Conservation (phyloP, 2,113 vertebrate species). For the Vicugna pacos region DNA sequence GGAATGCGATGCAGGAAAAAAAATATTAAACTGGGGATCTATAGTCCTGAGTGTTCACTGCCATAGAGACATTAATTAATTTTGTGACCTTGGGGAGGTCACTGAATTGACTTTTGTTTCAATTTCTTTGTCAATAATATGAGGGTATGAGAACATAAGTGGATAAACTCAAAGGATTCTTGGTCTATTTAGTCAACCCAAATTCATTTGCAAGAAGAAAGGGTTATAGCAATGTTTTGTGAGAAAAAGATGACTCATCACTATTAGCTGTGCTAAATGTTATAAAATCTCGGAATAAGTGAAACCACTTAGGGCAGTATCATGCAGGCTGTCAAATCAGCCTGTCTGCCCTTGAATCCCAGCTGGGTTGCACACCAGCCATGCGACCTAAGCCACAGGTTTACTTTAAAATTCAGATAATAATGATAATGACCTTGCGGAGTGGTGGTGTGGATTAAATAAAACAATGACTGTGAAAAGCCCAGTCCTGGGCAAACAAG, state of each 20-base stretch:
- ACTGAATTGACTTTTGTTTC: constrained; percentile 4
- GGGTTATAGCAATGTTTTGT: background rate
- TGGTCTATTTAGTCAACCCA: background rate
- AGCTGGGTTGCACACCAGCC: background rate
- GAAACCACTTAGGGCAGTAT: background rate
- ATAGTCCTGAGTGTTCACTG: background rate
- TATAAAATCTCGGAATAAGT: constrained; percentile 5
- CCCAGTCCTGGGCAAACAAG: background rate
- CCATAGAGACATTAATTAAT: background rate
- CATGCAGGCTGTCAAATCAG: background rate
- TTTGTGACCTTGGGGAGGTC: background rate
- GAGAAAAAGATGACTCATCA: background rate
- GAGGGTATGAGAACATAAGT: background rate
- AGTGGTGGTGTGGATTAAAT: background rate
- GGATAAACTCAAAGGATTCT: background rate
- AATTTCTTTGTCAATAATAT: constrained; percentile 32
- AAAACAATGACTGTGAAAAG: background rate
- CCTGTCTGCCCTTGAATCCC: background rate
- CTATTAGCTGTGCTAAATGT: background rate
- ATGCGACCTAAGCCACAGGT: background rate
- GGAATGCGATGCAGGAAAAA: background rate
- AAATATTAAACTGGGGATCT: background rate
- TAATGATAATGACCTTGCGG: background rate
- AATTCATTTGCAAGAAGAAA: constrained; percentile 40
- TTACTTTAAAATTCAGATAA: constrained; percentile 33